Base-by-base conservation (phyloP, 2,888 invertebrate species). In the Melinaea marsaeus region DNA sequence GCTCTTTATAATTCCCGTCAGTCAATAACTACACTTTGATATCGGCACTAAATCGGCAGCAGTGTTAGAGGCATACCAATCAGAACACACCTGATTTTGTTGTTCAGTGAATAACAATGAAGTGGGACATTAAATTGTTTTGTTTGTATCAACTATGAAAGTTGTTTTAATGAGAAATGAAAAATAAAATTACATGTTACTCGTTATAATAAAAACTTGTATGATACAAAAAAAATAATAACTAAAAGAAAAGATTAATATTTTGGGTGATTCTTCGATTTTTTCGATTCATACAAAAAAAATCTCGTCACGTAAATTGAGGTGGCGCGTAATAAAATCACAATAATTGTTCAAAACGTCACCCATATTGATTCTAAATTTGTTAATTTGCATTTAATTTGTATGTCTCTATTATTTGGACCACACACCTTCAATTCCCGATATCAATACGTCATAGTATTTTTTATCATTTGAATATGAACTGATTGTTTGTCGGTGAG, bases 41-140 rank as follows among this genome's bases (percentile, higher is more conserved):
- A 88, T 88, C 86, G 79, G 85, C 76, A 80, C 81, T 84, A 86
- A 86, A 88, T 87, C 88, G 85, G 80, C 75, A 72, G 72, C 69
- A 75, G 71, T 79, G 80, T 71, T 75, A 75, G 74, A 70, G 73
- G 86, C 83, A 88, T 87, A 86, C 83, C 74, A 85, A 87, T 70
- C 69, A 68, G 78, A 74, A 79, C 78, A 79, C 80, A 82, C 79
- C 72, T 75, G 75, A 78, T 71, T 79, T 66, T 62, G 67, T 61
- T 65, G 62, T 55, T 60, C 68, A 65, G 62, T 75, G 88, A 82
- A 87, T 87, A 86, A 78, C 71, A 85, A 86, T 78, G 68, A 75
- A 69, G 64, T 65, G 71, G 76, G 72, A 75, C 77, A 79, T 81
- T 77, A 77, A 73, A 72, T 55, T 57, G 51, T 65, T 65, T 64